Evolutionary conservation across 2,797 vertebrate genomes (phyloP).

Genomic region (Sparidentex hasta): DNA sequence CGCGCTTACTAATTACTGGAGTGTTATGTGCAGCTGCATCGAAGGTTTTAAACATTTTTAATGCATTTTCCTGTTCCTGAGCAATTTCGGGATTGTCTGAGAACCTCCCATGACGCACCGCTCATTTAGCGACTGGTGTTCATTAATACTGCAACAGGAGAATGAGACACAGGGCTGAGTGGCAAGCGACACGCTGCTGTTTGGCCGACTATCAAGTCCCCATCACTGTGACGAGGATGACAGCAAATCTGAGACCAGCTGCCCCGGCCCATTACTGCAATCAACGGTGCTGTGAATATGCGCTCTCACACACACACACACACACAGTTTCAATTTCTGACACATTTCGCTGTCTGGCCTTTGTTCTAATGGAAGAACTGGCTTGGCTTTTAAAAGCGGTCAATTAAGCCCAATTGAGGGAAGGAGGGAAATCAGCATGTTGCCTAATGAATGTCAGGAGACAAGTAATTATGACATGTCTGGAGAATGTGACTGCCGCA

Average conservation of each 20-base stretch:
- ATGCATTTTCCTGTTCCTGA: neutral
- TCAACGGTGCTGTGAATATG: constrained; percentile 47
- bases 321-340: constrained; percentile 43
- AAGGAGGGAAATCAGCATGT: constrained; percentile 75
- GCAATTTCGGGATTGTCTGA: neutral
- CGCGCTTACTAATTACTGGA: neutral
- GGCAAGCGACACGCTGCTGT: constrained; percentile 38
- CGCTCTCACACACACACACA: neutral
- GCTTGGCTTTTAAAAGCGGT: constrained; percentile 77
- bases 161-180: constrained; percentile 12
- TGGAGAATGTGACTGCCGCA: constrained; percentile 65
- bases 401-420: constrained; percentile 82
- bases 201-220: constrained; percentile 56
- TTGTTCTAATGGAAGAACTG: constrained; percentile 80
- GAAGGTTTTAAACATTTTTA: neutral
- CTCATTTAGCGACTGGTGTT: constrained; percentile 38
- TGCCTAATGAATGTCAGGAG: constrained; percentile 84
- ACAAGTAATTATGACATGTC: constrained; percentile 80
- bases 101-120: neutral
- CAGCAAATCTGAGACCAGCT: constrained; percentile 76
- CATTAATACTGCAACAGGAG: constrained; percentile 19
- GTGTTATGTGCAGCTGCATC: constrained; percentile 5
- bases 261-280: constrained; percentile 73
- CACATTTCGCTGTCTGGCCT: constrained; percentile 74
- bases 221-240: constrained; percentile 67